These are phyloP conservation scores for Zeuzera pyrina DNA, from an alignment of 2,888 invertebrate species.

Conservation along the genomic window DNA sequence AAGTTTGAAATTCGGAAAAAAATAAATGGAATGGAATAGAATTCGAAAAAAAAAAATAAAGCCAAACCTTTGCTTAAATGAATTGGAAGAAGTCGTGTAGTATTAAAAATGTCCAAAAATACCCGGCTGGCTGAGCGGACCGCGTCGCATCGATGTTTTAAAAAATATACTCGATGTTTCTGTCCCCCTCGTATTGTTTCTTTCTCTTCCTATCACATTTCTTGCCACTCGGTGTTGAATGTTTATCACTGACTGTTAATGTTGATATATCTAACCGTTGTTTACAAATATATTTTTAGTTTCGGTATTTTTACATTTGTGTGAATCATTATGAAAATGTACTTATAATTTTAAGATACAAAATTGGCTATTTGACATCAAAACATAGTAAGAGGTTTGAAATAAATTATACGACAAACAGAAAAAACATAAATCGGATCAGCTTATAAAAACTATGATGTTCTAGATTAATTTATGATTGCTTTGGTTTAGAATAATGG, in stretches of 20 bases:
- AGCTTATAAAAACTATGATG: too few species aligned
- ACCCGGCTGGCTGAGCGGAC: conserved; percentile 59
- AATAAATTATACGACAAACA: too few species aligned
- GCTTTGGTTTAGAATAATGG: too few species aligned
- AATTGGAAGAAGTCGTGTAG: background rate
- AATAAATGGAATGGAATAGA: conserved; percentile 6
- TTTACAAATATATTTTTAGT: conserved; percentile 19
- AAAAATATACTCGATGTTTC: conserved; percentile 57
- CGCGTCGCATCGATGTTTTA: conserved; percentile 68
- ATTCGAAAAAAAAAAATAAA: conserved; percentile 10
- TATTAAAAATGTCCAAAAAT: conserved; percentile 46
- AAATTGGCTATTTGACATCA: too few species aligned
- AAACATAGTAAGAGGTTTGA: too few species aligned
- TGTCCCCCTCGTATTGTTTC: conserved; percentile 57
- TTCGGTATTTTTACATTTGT: conserved; percentile 20
- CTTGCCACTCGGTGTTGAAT: conserved; percentile 69
- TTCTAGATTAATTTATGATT: too few species aligned
- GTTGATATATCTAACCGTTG: conserved; percentile 54
- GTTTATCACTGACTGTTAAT: conserved; percentile 73
- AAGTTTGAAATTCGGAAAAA: background rate
- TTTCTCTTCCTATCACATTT: conserved; percentile 61
- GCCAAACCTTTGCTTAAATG: conserved; percentile 1
- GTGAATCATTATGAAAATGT: conserved; percentile 19
- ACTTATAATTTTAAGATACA: too few species aligned
- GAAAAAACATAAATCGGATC: too few species aligned